Evolutionary conservation across 2,888 invertebrate species (phyloP).

Genomic region (Drosophila flavopinicola): DNA sequence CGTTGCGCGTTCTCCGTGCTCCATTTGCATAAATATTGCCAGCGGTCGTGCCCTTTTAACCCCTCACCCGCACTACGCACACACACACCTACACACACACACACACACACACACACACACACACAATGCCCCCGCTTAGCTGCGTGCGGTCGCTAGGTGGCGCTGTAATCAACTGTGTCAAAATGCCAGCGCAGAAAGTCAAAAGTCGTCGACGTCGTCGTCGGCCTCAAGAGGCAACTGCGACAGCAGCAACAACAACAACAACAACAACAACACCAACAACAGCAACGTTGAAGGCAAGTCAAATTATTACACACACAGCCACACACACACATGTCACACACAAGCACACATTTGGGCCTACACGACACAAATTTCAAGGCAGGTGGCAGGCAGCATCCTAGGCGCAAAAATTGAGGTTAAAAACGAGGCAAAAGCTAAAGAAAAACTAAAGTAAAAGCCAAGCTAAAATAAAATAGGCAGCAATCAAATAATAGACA

Average conservation of each 20-base stretch:
- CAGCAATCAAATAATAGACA: background rate
- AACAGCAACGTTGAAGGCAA: slow-evolving; percentile 43
- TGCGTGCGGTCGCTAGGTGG: slow-evolving; percentile 70
- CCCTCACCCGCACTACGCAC: slow-evolving; percentile 12
- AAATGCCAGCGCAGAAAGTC: slow-evolving; percentile 74
- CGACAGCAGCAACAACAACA: slow-evolving; percentile 32
- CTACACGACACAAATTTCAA: slow-evolving; percentile 57
- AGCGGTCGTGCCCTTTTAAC: slow-evolving; percentile 39
- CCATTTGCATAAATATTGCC: slow-evolving; percentile 75
- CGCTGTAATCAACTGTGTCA: slow-evolving; percentile 78
- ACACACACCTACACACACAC: slow-evolving; percentile 1
- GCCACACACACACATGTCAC: slow-evolving; percentile 16
- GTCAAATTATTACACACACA: slow-evolving; percentile 50
- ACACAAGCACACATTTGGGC: slow-evolving; percentile 15
- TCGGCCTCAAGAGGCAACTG: slow-evolving; percentile 53
- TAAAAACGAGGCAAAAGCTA: slow-evolving; percentile 56
- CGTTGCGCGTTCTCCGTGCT: slow-evolving; percentile 48
- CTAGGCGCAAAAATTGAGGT: slow-evolving; percentile 75
- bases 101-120: slow-evolving; percentile 3
- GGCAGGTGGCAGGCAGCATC: slow-evolving; percentile 66
- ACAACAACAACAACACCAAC: slow-evolving; percentile 11
- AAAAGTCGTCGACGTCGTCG: slow-evolving; percentile 63
- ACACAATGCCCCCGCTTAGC: slow-evolving; percentile 15
- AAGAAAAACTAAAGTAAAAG: slow-evolving; percentile 45
- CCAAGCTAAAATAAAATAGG: slow-evolving; percentile 40